Evolutionary conservation across 2,113 vertebrate genomes (phyloP), one percentile per base, ranked within the genome.

Genomic region (Erythrocercus mccallii): DNA sequence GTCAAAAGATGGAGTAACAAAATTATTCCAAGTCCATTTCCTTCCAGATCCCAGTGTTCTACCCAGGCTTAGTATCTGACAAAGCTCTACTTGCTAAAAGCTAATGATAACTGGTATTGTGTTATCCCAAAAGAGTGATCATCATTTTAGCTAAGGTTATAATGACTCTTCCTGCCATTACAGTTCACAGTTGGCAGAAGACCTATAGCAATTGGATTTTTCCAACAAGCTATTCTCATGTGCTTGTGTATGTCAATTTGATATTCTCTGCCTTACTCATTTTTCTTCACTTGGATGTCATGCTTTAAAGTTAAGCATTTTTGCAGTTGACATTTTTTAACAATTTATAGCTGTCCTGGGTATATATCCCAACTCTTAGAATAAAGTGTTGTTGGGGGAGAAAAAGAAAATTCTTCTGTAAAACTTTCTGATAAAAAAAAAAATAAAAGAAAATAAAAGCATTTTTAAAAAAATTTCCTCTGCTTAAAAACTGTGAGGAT

Each of bases 141-240:
- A 79, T 65, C 35, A 47, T 95, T 96, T 94, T 92, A 92, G 66
- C 53, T 95, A 74, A 94, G 61, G 47, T 96, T 95, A 53, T 96
- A 96, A 95, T 94, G 84, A 93, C 83, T 78, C 58, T 95, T 93
- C 56, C 71, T 95, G 78, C 68, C 83, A 93, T 91, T 90, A 84
- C n/a, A 57, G 71, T 76, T 93, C 65, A 50, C 47, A 69, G 53
- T 68, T 97, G 94, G 92, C 91, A 92, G 83, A 91, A 93, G 61
- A 86, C 81, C 66, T 77, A 35, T 37, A 92, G 54, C 70, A 94
- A 58, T 15, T 91, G 72, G 31, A 79, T 48, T 66, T 83, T 94
- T 81, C 61, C 74, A 96, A 92, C 44, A 94, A 89, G 70, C 35
- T 77, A 50, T 95, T 53, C 66, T 70, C 14, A 13, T 31, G 24